phyloP scores from a whole-genome alignment of 2,797 vertebrate species.

The Oreochromis mossambicus region DNA sequence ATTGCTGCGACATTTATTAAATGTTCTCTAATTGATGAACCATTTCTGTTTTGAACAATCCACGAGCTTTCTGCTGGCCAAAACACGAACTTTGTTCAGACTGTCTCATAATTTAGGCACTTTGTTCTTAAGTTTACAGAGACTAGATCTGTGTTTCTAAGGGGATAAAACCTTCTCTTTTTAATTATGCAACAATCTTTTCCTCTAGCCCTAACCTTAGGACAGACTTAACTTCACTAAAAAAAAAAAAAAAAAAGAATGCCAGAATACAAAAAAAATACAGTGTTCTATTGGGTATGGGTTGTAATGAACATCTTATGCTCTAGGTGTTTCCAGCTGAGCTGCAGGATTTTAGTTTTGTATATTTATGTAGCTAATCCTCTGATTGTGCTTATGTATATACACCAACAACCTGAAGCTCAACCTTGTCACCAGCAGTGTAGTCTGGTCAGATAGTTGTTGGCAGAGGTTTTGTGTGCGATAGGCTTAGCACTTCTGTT shows the following conservation, averaged over 20 bases:
- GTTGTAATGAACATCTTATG: not conserved
- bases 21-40: not conserved
- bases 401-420: conserved; percentile 2
- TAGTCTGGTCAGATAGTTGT: conserved; percentile 3
- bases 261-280: not conserved
- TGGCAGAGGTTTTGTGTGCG: conserved; percentile 33
- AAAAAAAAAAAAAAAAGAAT: not conserved
- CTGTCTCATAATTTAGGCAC: not conserved
- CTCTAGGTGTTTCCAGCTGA: not conserved
- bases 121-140: not conserved
- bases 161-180: not conserved
- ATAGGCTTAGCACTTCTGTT: conserved; percentile 44
- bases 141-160: not conserved
- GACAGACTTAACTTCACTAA: not conserved
- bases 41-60: not conserved
- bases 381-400: conserved; percentile 2
- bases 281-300: not conserved
- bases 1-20: not conserved
- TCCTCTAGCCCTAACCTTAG: not conserved
- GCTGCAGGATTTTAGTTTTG: not conserved
- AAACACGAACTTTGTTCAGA: not conserved
- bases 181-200: not conserved
- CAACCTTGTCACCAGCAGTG: not conserved
- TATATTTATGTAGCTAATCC: not conserved
- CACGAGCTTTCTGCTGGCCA: not conserved